Evolutionary conservation across 2,113 vertebrate species (phyloP), one percentile per base, ranked within the genome.

Genomic region (Lota lota): DNA sequence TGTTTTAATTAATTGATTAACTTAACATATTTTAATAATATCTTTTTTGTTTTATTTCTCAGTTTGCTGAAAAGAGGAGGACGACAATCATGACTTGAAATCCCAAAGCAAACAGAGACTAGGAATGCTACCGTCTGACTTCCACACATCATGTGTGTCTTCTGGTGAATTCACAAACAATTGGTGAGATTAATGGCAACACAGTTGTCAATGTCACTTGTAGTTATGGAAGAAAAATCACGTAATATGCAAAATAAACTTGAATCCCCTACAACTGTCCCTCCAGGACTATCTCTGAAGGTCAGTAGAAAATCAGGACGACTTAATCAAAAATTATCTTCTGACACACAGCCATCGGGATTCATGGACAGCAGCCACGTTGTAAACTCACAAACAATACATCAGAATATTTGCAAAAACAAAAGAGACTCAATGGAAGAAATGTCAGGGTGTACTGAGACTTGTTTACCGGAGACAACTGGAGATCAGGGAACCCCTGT

Each of bases 11-110:
- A 3, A 16, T n/a, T 21, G 15, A 33, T 22, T 16, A 21, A 12
- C 14, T 11, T 19, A 4, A 33, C 3, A 28, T 20, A 56, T 47
- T 47, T 47, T 14, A 12, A 14, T 47, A 8, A 17, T 28, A n/a
- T 19, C 2, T 51, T 17, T 18, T 54, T 16, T 22, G 16, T 47
- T 58, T 36, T 57, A 18, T 64, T 73, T 59, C 14, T n/a, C 69
- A 90, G 88, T 72, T 40, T 22, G 5, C 73, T 15, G 58, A 78
- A 61, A 57, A 64, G 36, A 24, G 70, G 74, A 86, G 22, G 73
- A 74, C 53, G 20, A 8, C 51, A 24, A 22, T 21, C 22, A 64
- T 22, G 28, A 22, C 20, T 33, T 76, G 64, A 54, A 61, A 21
- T 58, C 66, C 6, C 70, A 24, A 51, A 51, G 22, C 50, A 54